These are phyloP conservation scores for Nemapogon koenigi DNA, from an alignment of 2,888 invertebrate genomes.

Conservation along the genomic window DNA sequence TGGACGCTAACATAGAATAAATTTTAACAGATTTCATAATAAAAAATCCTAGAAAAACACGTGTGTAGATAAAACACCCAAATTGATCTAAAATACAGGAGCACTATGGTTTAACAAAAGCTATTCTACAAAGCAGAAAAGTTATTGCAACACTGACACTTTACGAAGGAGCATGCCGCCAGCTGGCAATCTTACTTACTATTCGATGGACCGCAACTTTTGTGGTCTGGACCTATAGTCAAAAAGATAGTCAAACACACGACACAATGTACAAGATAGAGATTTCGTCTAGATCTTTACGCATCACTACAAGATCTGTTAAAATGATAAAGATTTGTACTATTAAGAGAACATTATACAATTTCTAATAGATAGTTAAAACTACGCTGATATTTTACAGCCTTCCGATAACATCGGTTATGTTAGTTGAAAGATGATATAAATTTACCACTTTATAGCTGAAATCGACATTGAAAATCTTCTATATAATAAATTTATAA, in stretches of 20 bases:
- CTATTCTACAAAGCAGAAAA: slow-evolving; percentile 47
- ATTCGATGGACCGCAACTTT: slow-evolving; percentile 60
- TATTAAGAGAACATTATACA: slow-evolving; percentile 1
- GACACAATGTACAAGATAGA: slow-evolving; percentile 51
- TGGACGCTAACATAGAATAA: neutral
- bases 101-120: slow-evolving; percentile 22
- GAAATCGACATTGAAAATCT: slow-evolving; percentile 23
- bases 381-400: neutral
- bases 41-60: neutral
- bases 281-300: too few relatives aligned
- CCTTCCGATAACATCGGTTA: slow-evolving; percentile 4
- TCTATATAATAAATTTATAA: slow-evolving; percentile 11
- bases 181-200: slow-evolving; percentile 58
- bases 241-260: slow-evolving; percentile 62
- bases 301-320: too few relatives aligned
- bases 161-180: slow-evolving; percentile 44
- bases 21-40: neutral
- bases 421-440: slow-evolving; percentile 44
- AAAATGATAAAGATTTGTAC: too few relatives aligned
- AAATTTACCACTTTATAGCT: slow-evolving; percentile 37
- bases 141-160: slow-evolving; percentile 10
- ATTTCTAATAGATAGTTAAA: neutral
- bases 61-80: neutral
- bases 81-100: neutral
- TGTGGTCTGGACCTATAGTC: slow-evolving; percentile 64